Conservation (phyloP, 2,113 vertebrate genomes). For the Boulengeromyrus knoepffleri region DNA sequence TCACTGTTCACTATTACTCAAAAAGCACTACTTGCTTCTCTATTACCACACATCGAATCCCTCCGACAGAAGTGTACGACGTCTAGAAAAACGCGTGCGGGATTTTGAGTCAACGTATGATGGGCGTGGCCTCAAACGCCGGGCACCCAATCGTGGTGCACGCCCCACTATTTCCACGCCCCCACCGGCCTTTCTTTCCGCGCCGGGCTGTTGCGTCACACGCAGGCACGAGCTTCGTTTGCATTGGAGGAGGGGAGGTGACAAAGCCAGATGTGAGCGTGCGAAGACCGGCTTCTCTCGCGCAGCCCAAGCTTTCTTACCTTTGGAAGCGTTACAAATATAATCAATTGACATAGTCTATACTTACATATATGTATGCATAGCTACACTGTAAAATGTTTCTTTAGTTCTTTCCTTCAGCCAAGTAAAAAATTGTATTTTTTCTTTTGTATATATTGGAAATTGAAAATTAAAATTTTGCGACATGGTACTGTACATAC, state of each 20-base stretch:
- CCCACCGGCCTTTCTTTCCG: constrained; percentile 27
- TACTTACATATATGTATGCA: background rate
- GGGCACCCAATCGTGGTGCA: background rate
- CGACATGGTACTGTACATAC: background rate
- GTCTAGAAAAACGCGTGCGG: constrained; percentile 44
- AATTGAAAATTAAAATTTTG: background rate
- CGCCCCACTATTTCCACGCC: constrained; percentile 55
- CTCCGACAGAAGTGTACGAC: background rate
- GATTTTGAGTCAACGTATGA: constrained; percentile 36
- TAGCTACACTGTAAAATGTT: background rate
- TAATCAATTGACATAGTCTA: background rate
- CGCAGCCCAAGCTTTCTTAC: background rate
- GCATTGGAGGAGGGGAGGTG: background rate
- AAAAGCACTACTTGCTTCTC: background rate
- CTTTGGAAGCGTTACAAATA: background rate
- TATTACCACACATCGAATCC: background rate
- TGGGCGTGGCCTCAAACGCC: constrained; percentile 35
- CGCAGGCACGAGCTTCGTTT: background rate
- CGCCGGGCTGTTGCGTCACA: constrained; percentile 34
- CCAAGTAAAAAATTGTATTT: background rate
- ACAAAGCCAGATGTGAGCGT: background rate
- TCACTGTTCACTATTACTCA: background rate
- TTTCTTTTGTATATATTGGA: background rate
- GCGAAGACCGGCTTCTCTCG: background rate
- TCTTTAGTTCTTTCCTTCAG: background rate